These are phyloP conservation scores for Eulemur rubriventer DNA, from an alignment of 2,797 vertebrate species.

Conservation along the genomic window DNA sequence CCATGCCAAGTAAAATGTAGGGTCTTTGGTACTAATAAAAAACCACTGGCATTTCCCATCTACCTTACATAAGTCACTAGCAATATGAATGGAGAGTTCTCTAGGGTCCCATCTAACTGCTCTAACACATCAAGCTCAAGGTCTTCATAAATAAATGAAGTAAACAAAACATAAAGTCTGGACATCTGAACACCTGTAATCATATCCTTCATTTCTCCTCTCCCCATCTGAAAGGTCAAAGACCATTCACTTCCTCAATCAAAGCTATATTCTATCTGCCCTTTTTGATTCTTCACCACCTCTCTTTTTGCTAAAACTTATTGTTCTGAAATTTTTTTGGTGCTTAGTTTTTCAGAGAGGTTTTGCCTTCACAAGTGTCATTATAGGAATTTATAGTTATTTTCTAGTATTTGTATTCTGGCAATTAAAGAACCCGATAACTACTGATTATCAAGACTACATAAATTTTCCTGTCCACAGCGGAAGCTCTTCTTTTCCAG, in stretches of 20 bases:
- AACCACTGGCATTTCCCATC: neutral
- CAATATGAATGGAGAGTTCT: neutral
- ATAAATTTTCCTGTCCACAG: neutral
- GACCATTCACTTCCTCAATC: neutral
- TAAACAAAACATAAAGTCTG: neutral
- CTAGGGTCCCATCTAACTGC: neutral
- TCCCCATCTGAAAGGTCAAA: neutral
- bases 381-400: neutral
- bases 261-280: neutral
- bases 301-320: neutral
- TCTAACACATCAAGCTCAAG: neutral
- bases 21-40: neutral
- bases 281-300: neutral
- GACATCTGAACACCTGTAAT: neutral
- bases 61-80: neutral
- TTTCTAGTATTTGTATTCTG: conserved; percentile 26
- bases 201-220: neutral
- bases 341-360: neutral
- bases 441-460: neutral
- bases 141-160: neutral
- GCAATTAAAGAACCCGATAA: neutral
- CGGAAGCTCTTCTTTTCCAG: neutral
- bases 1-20: neutral
- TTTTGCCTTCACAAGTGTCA: neutral
- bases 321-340: neutral